These are phyloP conservation scores for Poliocrania exsul DNA, from an alignment of 2,797 vertebrate species.

Conservation along the genomic window DNA sequence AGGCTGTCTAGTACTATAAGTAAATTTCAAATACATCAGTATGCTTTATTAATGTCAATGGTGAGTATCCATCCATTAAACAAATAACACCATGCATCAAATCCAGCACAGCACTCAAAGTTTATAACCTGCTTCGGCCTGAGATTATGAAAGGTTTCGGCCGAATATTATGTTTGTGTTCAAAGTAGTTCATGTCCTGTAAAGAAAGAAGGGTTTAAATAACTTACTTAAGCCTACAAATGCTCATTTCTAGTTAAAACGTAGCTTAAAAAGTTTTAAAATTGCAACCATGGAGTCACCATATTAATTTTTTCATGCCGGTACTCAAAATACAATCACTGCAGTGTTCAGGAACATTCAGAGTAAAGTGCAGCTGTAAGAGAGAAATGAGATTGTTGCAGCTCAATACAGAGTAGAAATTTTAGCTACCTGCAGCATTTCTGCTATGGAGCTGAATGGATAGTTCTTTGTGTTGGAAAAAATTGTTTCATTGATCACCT, in stretches of 20 bases:
- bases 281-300: neutral
- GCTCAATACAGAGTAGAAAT: neutral
- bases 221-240: constrained; percentile 16
- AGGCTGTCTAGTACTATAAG: neutral
- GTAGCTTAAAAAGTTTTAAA: neutral
- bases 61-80: constrained; percentile 43
- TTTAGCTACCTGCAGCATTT: neutral
- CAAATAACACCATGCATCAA: constrained; percentile 69
- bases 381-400: neutral
- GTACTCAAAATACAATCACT: neutral
- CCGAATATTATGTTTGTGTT: constrained; percentile 91
- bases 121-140: constrained; percentile 84
- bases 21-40: constrained; percentile 13
- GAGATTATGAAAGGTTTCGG: constrained; percentile 85
- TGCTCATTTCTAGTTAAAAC: neutral
- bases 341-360: neutral
- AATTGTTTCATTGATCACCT: neutral
- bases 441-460: neutral
- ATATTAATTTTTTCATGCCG: neutral
- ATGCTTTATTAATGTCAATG: constrained; percentile 13
- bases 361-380: neutral
- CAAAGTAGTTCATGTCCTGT: constrained; percentile 90
- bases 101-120: constrained; percentile 64
- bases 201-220: constrained; percentile 75
- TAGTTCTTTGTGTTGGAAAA: neutral